Evolutionary conservation across 2,113 vertebrate genomes (phyloP), one percentile per base, ranked within the genome.

Genomic region (Cyprinodon variegatus): DNA sequence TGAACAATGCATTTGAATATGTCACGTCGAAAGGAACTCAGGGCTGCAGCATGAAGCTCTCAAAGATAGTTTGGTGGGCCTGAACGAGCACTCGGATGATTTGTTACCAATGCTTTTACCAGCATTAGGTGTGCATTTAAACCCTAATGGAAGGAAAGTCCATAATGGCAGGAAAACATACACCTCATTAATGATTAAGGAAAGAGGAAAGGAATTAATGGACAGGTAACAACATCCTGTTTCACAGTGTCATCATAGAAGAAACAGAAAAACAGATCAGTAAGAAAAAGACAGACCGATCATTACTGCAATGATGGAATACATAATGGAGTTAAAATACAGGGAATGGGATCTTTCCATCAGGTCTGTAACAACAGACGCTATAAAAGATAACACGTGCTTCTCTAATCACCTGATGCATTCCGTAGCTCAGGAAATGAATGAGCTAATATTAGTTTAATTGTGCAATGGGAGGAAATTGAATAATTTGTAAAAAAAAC

Each of bases 111-210:
- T 17, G 48, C 43, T 60, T 77, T 70, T 14, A 50, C 45, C 60
- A 45, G 48, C 50, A 17, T 17, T 15, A 66, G 50, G 53, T 13
- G 37, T 38, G 70, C 61, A 22, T 36, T 39, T 68, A 45, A 65
- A 70, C 61, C 64, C 14, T 63, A 76, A 83, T 77, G 29, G 61
- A 61, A 46, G 59, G 71, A 74, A 45, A 65, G 70, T 71, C 22
- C 14, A 4, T 60, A 48, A 76, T 74, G 65, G 61, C 40, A 38
- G 82, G 75, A 36, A 68, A 72, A 72, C 59, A 65, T 60, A 37
- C 0, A 6, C 57, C 36, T 41, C 74, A 83, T 90, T 37, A 81
- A 74, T 83, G 61, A 84, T 70, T 81, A 22, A 86, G 41, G 67
- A 39, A 76, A 68, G 20, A 65, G 66, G 45, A 53, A 79, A 53